phyloP scores from a whole-genome alignment of 2,888 invertebrate species.

The Hirtodrosophila duncani region DNA sequence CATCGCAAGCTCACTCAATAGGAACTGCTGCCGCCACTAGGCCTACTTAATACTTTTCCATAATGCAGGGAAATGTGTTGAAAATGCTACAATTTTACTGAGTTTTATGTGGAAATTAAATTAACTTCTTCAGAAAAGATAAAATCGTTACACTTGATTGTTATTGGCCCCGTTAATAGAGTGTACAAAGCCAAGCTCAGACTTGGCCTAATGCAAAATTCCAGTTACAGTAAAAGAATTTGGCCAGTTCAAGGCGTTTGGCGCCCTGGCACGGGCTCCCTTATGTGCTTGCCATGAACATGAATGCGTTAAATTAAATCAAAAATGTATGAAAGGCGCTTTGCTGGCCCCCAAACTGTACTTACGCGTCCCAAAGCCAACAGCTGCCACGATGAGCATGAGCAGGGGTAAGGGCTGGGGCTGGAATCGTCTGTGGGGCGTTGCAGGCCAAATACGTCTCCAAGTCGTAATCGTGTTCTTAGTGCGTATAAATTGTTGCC shows the following conservation, averaged over 20 bases:
- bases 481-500: slow-evolving; percentile 52
- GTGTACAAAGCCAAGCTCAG: too few relatives aligned
- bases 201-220: too few relatives aligned
- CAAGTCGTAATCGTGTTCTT: slow-evolving; percentile 35
- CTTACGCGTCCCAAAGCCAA: slow-evolving; percentile 53
- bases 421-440: too few relatives aligned
- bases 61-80: too few relatives aligned
- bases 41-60: too few relatives aligned
- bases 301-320: slow-evolving; percentile 52
- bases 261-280: slow-evolving; percentile 7
- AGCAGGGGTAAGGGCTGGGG: slow-evolving; percentile 18
- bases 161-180: too few relatives aligned
- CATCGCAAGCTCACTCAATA: too few relatives aligned
- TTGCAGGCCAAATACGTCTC: slow-evolving; percentile 42
- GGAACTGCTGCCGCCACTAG: too few relatives aligned
- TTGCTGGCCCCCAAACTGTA: slow-evolving; percentile 36
- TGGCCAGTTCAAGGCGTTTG: too few relatives aligned
- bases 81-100: slow-evolving; percentile 2
- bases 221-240: too few relatives aligned
- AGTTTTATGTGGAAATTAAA: slow-evolving; percentile 9
- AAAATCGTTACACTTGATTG: background rate
- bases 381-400: slow-evolving; percentile 20
- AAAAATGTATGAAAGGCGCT: slow-evolving; percentile 45
- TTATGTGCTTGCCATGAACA: slow-evolving; percentile 7
- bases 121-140: background rate